A percentile compares a stretch with the other conserved stretches of the same genome.
Evolutionary conservation across 1,140 invertebrate species (phyloP).

Genomic region (Neodiprion lecontei): DNA sequence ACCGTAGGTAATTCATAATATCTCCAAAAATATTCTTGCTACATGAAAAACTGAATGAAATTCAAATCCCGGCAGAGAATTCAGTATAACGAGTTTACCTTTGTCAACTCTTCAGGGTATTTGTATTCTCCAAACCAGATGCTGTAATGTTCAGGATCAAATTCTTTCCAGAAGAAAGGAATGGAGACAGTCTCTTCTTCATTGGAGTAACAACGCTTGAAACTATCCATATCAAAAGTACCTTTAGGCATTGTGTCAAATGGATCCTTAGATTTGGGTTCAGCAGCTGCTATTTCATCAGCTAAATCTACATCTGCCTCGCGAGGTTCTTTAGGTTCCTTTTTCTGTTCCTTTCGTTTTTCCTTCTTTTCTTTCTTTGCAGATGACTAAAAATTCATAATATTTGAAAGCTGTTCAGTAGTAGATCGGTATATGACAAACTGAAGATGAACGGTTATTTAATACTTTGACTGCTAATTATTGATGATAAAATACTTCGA

Average conservation of each 20-base stretch:
- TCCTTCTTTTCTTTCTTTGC: conserved; percentile 60
- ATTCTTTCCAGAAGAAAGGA: conserved; percentile 98
- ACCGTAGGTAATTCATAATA: conserved; percentile 55
- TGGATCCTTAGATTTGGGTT: conserved; percentile 91
- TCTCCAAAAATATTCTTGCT: too few relatives aligned
- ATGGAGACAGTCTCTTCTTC: conserved; percentile 93
- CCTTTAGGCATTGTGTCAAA: conserved; percentile 90
- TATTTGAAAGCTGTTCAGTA: too few relatives aligned
- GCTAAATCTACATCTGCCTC: conserved; percentile 72
- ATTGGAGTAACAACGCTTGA: conserved; percentile 97
- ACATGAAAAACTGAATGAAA: too few relatives aligned
- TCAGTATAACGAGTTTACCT: conserved; percentile 61
- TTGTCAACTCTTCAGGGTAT: conserved; percentile 89
- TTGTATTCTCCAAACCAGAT: conserved; percentile 99
- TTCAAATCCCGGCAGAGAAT: neutral
- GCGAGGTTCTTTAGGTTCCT: conserved; percentile 61
- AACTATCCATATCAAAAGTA: conserved; percentile 95
- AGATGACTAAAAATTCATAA: too few relatives aligned
- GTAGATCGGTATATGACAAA: too few relatives aligned
- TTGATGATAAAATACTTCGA: too few relatives aligned
- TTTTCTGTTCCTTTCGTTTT: conserved; percentile 49
- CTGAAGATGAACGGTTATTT: conserved; percentile 21
- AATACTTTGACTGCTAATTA: conserved; percentile 23
- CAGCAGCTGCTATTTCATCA: conserved; percentile 74
- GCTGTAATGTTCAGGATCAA: conserved; percentile 95